Evolutionary conservation across 2,797 vertebrate species (phyloP), one percentile per base, ranked within the genome.

Genomic region (Takifugu rubripes): DNA sequence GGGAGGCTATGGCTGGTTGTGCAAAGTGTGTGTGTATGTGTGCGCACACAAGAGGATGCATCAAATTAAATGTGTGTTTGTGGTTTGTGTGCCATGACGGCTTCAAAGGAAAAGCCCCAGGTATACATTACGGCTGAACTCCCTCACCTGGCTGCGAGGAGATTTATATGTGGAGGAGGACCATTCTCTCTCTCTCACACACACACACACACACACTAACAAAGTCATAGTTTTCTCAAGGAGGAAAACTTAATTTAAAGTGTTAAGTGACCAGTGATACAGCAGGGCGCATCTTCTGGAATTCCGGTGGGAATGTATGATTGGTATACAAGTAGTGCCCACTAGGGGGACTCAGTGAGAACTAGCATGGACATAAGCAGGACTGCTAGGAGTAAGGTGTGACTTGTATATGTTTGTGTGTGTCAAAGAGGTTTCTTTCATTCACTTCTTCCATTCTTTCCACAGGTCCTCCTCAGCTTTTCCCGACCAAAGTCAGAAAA

Each of bases 111-210:
- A 71, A 68, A 33, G 72, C 70, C 72, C 33, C 61, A 77, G 79
- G 82, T 84, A 78, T 85, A 80, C 69, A 73, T 90, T 88, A 86
- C 84, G 48, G 10, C 54, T 81, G 84, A 85, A 86, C 85, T 74
- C 74, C 52, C 61, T 86, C 81, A 86, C 79, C 81, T 85, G 69
- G 59, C 60, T 67, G 66, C 61, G 42, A n/a, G 53, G 29, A 77
- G 72, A 88, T 85, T 81, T 64, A 65, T 83, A 87, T 84, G 75
- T 66, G 59, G 43, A 16, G 1, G 14, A 40, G 56, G 59, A 59
- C 59, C 77, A 56, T 56, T 49, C 33, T 42, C 26, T 1, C 49
- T 16, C 66, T 12, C 55, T 54, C 51, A 57, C 61, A 69, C 56
- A 61, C 49, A 57, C 64, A 67, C 59, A 59, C 54, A 56, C 48